Percentiles rank a stretch among this genome's conserved stretches.
phyloP scores from a whole-genome alignment of 2,888 invertebrate species.

The Nephrotoma flavescens region DNA sequence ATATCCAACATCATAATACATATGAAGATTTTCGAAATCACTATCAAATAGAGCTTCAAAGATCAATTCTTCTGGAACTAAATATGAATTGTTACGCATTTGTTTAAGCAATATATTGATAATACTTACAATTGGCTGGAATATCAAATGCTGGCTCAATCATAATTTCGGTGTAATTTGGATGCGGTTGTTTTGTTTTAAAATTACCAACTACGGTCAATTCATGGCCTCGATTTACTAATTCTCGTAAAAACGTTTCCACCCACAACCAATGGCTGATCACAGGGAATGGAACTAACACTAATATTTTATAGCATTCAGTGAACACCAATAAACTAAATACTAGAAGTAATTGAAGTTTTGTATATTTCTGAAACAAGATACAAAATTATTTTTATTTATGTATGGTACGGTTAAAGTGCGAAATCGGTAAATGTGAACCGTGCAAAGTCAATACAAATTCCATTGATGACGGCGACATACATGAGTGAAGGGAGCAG shows the following conservation, averaged over 20 bases:
- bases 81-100: neutral
- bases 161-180: slow-evolving; percentile 27
- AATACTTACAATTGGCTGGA: slow-evolving; percentile 21
- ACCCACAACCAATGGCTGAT: slow-evolving; percentile 33
- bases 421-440: no score
- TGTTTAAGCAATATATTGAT: neutral
- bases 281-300: slow-evolving; percentile 30
- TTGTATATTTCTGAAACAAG: neutral
- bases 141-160: slow-evolving; percentile 28
- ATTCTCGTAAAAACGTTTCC: slow-evolving; percentile 26
- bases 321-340: neutral
- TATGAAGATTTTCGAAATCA: neutral
- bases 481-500: no score
- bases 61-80: neutral
- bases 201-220: slow-evolving; percentile 22
- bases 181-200: neutral
- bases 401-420: no score
- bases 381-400: neutral
- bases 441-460: no score
- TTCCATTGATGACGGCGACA: no score
- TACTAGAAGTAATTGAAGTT: slow-evolving; percentile 9
- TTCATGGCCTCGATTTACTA: slow-evolving; percentile 31
- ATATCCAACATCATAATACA: neutral
- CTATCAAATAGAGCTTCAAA: neutral
- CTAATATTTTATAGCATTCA: slow-evolving; percentile 21